A percentile compares a stretch with the other conserved stretches of the same genome.
These are phyloP conservation scores for Amblyraja radiata DNA, from an alignment of 2,797 vertebrate species.

Conservation along the genomic window DNA sequence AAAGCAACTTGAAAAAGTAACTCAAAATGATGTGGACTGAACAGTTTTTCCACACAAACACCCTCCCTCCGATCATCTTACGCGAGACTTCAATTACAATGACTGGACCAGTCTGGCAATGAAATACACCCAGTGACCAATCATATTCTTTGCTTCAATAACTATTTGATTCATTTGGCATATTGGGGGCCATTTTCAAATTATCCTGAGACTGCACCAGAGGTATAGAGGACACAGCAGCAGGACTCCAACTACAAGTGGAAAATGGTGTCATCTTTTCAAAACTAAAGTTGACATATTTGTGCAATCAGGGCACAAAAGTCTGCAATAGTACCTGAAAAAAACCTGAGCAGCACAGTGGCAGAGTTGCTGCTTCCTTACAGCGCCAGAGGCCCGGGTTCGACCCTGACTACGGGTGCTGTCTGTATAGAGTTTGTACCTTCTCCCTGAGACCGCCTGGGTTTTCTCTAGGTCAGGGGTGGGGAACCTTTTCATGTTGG, in stretches of 20 bases:
- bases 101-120: not conserved
- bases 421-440: no score
- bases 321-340: not conserved
- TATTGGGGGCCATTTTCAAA: not conserved
- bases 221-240: not conserved
- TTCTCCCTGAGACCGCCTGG: no score
- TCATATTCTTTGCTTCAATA: not conserved
- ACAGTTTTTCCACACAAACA: no score
- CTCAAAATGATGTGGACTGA: no score
- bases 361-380: no score
- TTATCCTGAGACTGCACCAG: not conserved
- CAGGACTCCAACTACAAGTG: not conserved
- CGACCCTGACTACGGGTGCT: no score
- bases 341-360: not conserved
- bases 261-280: not conserved
- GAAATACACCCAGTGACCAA: not conserved
- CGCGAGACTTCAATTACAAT: not conserved
- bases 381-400: no score
- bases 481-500: no score
- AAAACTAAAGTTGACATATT: not conserved
- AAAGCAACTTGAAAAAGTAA: no score
- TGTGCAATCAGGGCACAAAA: not conserved
- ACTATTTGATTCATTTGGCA: not conserved
- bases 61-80: no score
- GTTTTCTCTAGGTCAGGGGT: no score